These are phyloP conservation scores for Ptychochromis oligacanthus DNA, from an alignment of 2,113 vertebrate genomes.

Conservation along the genomic window DNA sequence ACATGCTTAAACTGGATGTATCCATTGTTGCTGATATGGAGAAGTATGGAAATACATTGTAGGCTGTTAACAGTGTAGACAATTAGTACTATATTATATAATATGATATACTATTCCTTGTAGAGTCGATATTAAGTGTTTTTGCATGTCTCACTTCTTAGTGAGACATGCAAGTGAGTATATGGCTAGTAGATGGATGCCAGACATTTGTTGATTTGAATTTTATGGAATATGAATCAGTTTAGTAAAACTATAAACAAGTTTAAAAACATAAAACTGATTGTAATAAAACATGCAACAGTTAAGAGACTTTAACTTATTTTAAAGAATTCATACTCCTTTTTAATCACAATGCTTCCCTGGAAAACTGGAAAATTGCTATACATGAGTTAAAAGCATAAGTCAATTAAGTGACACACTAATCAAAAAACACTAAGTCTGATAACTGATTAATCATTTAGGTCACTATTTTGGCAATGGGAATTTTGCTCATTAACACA, in stretches of 20 bases:
- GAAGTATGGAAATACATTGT: constrained; percentile 35
- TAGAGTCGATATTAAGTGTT: constrained; percentile 7
- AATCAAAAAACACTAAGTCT: no score
- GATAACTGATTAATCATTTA: not conserved
- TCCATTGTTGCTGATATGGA: constrained; percentile 56
- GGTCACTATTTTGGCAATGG: not conserved
- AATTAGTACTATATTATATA: constrained; percentile 19
- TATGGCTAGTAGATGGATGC: not conserved
- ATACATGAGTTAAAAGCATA: not conserved
- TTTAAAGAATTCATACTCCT: not conserved
- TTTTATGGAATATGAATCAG: constrained; percentile 1
- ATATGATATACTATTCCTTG: not conserved
- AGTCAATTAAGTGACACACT: no score
- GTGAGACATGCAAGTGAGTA: no score
- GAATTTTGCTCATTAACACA: not conserved
- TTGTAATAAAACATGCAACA: not conserved
- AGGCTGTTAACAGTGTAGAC: constrained; percentile 12
- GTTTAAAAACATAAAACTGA: not conserved
- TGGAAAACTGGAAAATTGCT: not conserved
- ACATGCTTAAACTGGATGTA: constrained; percentile 59
- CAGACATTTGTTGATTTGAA: constrained; percentile 6
- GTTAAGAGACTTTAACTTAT: not conserved
- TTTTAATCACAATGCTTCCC: not conserved
- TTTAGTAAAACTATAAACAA: not conserved
- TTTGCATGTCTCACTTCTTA: not conserved